These are phyloP conservation scores for Myanophis thanlyinensis DNA, from an alignment of 2,113 vertebrate species.

Conservation along the genomic window DNA sequence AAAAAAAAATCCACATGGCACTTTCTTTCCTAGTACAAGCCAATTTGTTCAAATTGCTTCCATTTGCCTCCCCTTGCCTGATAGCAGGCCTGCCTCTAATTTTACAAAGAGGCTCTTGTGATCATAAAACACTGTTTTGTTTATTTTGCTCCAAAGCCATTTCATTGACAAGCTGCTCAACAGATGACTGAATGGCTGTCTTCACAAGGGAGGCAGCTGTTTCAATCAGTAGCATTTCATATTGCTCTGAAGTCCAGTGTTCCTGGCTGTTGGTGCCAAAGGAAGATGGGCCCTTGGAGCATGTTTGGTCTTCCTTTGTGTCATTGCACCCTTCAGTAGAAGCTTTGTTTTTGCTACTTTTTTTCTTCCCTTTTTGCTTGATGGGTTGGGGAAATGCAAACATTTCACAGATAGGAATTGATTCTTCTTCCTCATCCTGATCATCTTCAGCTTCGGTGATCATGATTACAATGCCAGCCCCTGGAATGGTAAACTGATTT, in stretches of 20 bases:
- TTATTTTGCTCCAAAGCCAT: conserved; percentile 72
- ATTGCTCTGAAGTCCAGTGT: conserved; percentile 71
- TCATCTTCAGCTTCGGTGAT: conserved; percentile 74
- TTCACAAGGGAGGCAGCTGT: conserved; percentile 75
- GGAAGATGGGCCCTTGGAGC: conserved; percentile 22
- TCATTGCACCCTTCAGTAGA: neutral
- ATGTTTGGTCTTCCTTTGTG: conserved; percentile 15
- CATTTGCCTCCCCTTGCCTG: neutral
- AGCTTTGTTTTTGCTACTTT: conserved; percentile 14
- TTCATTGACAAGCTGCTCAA: conserved; percentile 77
- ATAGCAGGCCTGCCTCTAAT: neutral
- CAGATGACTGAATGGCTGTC: conserved; percentile 76
- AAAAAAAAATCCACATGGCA: neutral
- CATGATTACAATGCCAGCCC: conserved; percentile 70
- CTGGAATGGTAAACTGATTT: neutral
- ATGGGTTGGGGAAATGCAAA: conserved; percentile 64
- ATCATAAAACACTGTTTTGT: conserved; percentile 72
- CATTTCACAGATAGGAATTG: conserved; percentile 62
- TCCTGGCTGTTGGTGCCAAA: conserved; percentile 43
- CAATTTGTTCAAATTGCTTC: neutral
- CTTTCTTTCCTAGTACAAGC: neutral
- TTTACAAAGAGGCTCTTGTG: conserved; percentile 6
- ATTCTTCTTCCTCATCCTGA: conserved; percentile 61
- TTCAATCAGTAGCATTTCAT: conserved; percentile 72
- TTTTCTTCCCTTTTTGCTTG: conserved; percentile 68